phyloP scores from a whole-genome alignment of 2,113 vertebrate species.

The Anas platyrhynchos region DNA sequence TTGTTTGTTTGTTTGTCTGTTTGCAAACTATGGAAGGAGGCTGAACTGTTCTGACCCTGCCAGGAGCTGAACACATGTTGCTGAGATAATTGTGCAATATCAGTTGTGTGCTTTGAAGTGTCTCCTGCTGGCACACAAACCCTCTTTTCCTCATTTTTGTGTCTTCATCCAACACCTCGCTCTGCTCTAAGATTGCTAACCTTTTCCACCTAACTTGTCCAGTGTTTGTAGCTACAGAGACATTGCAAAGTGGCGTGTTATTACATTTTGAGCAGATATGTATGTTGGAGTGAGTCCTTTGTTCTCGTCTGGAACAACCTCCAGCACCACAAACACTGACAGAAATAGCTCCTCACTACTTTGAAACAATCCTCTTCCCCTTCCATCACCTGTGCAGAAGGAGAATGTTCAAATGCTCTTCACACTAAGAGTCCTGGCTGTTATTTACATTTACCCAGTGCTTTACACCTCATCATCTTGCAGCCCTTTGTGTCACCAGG shows the following conservation, averaged over 20 bases:
- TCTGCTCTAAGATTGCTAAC: neutral
- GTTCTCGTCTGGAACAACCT: neutral
- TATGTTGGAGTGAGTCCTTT: neutral
- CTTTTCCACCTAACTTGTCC: neutral
- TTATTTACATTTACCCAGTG: neutral
- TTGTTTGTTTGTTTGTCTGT: neutral
- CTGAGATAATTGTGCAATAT: neutral
- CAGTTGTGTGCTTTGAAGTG: neutral
- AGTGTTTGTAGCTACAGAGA: neutral
- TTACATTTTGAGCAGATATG: neutral
- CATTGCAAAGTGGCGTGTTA: neutral
- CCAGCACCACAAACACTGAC: neutral
- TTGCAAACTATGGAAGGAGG: neutral
- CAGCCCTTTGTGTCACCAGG: neutral
- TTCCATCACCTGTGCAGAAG: neutral
- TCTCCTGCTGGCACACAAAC: neutral
- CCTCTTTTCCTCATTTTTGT: neutral
- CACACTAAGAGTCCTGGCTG: neutral
- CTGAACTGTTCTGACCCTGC: neutral
- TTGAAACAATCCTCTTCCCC: neutral
- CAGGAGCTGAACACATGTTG: neutral
- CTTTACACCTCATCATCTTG: neutral
- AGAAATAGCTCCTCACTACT: neutral
- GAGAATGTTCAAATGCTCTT: conserved; percentile 7
- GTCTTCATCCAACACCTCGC: neutral